Base-by-base conservation (phyloP, 2,113 vertebrate species). In the Gambusia affinis region DNA sequence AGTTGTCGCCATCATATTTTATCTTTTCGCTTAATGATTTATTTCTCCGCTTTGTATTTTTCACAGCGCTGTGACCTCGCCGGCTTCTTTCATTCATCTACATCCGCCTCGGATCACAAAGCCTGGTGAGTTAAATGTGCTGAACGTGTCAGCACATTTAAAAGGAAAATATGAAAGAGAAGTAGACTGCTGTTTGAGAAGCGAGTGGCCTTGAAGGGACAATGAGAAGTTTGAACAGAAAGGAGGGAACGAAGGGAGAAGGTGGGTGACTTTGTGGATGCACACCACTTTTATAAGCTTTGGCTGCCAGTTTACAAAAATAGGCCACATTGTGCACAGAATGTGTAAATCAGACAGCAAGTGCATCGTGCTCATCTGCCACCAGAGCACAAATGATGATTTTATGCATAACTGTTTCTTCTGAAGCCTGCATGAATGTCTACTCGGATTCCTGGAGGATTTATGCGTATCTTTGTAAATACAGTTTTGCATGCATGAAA, bases 271-370 rank as follows among this genome's bases (percentile, higher is more conserved):
- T 42, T 79, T 61, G 27, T 72, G 72, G 84, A 81, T 80, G 79
- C 69, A 44, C 70, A 88, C 61, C 81, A 62, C 64, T 75, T 42
- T 67, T 79, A 82, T 60, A 72, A 74, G 77, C 68, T 7, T 81
- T 54, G 27, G 64, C 42, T 69, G 72, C 15, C 60, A 61, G 79
- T 81, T 85, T 73, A 74, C 65, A 72, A 64, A 89, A 91, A 79
- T 86, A 72, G 90, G 85, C 84, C 87, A 86, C 60, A 30, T 64
- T 28, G 7, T 57, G 65, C 64, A 69, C 15, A 44, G 29, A 69
- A 70, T 51, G 51, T 51, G 70, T 54, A 67, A 72, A 77, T 64
- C 6, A 24, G 29, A 44, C 17, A 27, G 35, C 73, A 63, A 14
- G 79, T 28, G 71, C 44, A 28, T 70, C 61, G 4, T 28, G 47